Evolutionary conservation across 2,888 invertebrate genomes (phyloP), one percentile per base, ranked within the genome.

Genomic region (Cephalotes varians): DNA sequence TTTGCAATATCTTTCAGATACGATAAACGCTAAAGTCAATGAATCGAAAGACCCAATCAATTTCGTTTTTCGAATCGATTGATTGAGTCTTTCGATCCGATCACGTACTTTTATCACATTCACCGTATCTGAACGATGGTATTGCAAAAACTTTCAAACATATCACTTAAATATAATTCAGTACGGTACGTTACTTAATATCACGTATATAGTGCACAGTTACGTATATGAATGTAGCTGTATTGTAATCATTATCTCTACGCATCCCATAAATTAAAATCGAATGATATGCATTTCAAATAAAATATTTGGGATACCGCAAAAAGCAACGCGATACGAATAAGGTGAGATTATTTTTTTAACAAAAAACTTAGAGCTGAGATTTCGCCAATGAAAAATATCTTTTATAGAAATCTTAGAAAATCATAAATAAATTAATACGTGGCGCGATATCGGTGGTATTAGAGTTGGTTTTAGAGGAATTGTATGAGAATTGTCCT

Each of bases 351-450:
- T 10, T 51, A 54, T 65, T 76, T 15, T 37, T 65, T 18, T 6
- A 64, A 49, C 7, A 49, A 25, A 18, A 74, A 34, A 2, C 10
- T 60, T 21, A 21, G 2, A 12, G 15, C 25, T 62, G 7, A 31
- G 1, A 2, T 58, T 58, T 47, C 5, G 1, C 6, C 3, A 15
- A 28, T 44, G 18, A 18, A 21, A 37, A 60, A 60, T 54, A 44
- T n/a, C n/a, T n/a, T n/a, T n/a, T n/a, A 34, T 58, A 2, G 3
- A 2, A 34, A n/a, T 62, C 10, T 62, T 6, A 15, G 3, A 62
- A 62, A 62, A 47, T 47, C 2, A n/a, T 62, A 28, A 76, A 60
- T n/a, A 54, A 28, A 67, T 56, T 64, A 51, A 12, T 25, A 49
- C 12, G 37, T 37, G 5, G 6, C 47, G 21, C 62, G 25, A 4